Evolutionary conservation across 2,888 invertebrate species (phyloP), one percentile per base, ranked within the genome.

Genomic region (Diachrysia chrysitis): DNA sequence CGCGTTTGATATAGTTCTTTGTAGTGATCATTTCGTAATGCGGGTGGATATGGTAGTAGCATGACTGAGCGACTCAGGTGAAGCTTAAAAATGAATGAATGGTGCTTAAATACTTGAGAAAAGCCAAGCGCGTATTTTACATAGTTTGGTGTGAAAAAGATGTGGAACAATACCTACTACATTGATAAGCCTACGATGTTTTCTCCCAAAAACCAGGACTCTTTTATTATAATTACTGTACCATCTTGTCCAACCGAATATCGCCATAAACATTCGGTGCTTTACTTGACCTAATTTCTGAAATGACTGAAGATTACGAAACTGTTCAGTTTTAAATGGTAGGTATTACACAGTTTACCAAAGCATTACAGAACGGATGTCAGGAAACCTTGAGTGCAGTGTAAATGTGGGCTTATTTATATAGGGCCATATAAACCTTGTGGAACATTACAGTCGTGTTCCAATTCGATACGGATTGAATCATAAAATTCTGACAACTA

Each of bases 81-180:
- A 16, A 16, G 16, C 16, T 37, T 14, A 14, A 63, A 46, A 63
- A 58, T 58, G 61, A 53, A 72, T 46, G 17, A 58, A 9, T 9
- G 78, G 78, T 68, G 78, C 73, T 55, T 46, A 63, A 53, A 58
- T 58, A 55, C 16, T 37, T 29, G 17, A 53, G 2, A 5, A 56
- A 29, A 72, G 74, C 74, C 73, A 74, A 74, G 12, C 51, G 32
- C 46, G 58, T 16, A 60, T 63, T 63, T n/a, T 4, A 6, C n/a
- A 42, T 42, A 7, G 42, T 42, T 42, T n/a, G 0, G 42, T 42
- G 42, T n/a, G n/a, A 42, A n/a, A 5, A n/a, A 42, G 42, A 25
- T 10, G 10, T 4, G 3, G 2, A 29, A 29, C 32, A 32, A 32
- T 29, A 4, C 25, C 29, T 4, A 29, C 0, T 29, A 25, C 25